Base-by-base conservation (phyloP, 2,113 vertebrate species). In the Amphiprion ocellaris region DNA sequence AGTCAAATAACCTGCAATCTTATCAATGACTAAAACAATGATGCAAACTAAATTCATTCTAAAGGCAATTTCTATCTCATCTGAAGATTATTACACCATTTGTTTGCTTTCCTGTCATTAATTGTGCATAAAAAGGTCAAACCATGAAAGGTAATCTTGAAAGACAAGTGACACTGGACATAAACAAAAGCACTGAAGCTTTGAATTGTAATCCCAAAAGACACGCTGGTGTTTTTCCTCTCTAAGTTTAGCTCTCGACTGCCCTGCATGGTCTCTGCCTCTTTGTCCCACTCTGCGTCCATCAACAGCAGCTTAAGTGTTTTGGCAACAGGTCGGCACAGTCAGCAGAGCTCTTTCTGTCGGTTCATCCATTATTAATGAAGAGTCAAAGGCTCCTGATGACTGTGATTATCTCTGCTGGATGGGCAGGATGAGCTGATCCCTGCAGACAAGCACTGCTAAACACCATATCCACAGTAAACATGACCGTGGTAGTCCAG, bases 321-420 rank as follows among this genome's bases (percentile, higher is more conserved):
- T 86, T 67, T 81, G 83, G 77, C 84, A 90, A 74, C 71, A 83
- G 82, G 79, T 87, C 66, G 1, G 58, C 63, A 1, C 52, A 33
- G 79, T 83, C 86, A 90, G 89, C 82, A 79, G 77, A 79, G 83
- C 64, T 61, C 79, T 37, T 81, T 69, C 83, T 54, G 61, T 26
- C 12, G 55, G 26, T 37, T 77, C 86, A 89, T 92, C 12, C 62
- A 87, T 91, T 90, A 89, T 91, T 90, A 82, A 92, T 83, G 64
- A 76, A 10, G 68, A 77, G 84, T 85, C 80, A 85, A 67, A 89
- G 83, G 82, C 69, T 77, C n/a, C 74, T 89, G 81, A 90, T 80
- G 88, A 73, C 79, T 75, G 75, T 77, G 83, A 90, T 92, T 83
- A 88, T 87, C 82, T 87, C 67, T 19, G 64, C 56, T 75, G 85